phyloP scores from a whole-genome alignment of 2,888 invertebrate species.

The Apoda limacodes region DNA sequence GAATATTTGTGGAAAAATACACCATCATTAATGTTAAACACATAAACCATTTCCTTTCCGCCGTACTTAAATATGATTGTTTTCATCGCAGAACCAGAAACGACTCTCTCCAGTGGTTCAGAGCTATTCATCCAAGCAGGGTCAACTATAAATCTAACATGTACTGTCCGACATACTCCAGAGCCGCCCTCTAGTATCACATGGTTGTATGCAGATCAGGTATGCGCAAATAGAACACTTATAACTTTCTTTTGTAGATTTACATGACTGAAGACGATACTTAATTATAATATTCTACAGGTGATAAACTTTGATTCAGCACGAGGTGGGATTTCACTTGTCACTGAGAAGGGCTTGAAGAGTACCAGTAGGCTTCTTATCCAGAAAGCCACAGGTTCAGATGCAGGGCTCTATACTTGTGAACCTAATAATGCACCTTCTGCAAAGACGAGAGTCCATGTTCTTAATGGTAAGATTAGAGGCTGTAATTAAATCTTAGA shows the following conservation, averaged over 20 bases:
- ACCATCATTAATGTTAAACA: too few relatives aligned
- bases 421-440: slow-evolving; percentile 86
- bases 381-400: slow-evolving; percentile 81
- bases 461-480: slow-evolving; percentile 79
- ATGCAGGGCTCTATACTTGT: slow-evolving; percentile 89
- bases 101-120: slow-evolving; percentile 82
- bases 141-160: slow-evolving; percentile 89
- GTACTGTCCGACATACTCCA: slow-evolving; percentile 84
- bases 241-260: too few relatives aligned
- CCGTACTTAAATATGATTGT: too few relatives aligned
- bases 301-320: slow-evolving; percentile 92
- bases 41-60: too few relatives aligned
- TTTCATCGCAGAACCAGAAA: slow-evolving; percentile 82
- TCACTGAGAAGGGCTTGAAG: slow-evolving; percentile 85
- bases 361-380: slow-evolving; percentile 87
- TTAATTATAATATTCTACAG: too few relatives aligned
- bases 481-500: too few relatives aligned
- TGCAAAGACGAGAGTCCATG: slow-evolving; percentile 83
- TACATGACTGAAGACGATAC: too few relatives aligned
- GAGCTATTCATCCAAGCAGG: slow-evolving; percentile 87
- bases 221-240: slow-evolving; percentile 31
- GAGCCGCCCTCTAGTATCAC: slow-evolving; percentile 85
- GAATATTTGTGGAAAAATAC: too few relatives aligned
- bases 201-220: slow-evolving; percentile 86
- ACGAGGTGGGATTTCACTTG: slow-evolving; percentile 87